Base-by-base conservation (phyloP, 2,113 vertebrate species). In the Protomyctophum bolini region DNA sequence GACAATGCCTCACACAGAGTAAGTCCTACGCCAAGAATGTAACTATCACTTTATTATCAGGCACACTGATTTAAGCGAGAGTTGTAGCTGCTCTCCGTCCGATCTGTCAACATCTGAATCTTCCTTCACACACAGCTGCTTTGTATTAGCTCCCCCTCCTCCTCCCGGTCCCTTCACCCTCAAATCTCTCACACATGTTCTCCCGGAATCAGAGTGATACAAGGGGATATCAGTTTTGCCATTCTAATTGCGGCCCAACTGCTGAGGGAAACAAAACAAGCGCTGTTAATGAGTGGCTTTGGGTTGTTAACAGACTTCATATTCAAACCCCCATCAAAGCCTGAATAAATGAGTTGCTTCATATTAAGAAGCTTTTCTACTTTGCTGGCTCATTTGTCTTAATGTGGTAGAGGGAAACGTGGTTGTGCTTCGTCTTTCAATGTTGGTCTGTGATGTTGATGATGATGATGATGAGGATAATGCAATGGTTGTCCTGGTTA, bases 141-240 rank as follows among this genome's bases (percentile, higher is more conserved):
- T 86, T 64, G 73, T 78, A 88, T 93, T 93, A 92, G 76, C 21
- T 8, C 58, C 10, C 29, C 58, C 58, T 10, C 57, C 10, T 29
- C 6, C 12, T n/a, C 52, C 11, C 52, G 11, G 11, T n/a, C 2
- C 52, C 52, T 12, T n/a, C 52, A 10, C 8, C 11, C 12, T 76
- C 81, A 92, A 93, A 93, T 90, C 89, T 91, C 83, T 87, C 87
- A 65, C 91, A 92, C 87, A 92, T 92, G 91, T 92, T 91, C 87
- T 49, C 73, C 85, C 71, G 41, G 87, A 90, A 87, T 91, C 89
- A 89, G 87, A 91, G 86, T 87, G 86, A 88, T 92, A 92, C 88
- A 86, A 89, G 77, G 82, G 75, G 86, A 90, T 89, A 92, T 92
- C 90, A 82, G 88, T 90, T 91, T 86, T 89, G 89, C 87, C 91